phyloP scores from a whole-genome alignment of 2,797 vertebrate species.

The Helarctos malayanus region DNA sequence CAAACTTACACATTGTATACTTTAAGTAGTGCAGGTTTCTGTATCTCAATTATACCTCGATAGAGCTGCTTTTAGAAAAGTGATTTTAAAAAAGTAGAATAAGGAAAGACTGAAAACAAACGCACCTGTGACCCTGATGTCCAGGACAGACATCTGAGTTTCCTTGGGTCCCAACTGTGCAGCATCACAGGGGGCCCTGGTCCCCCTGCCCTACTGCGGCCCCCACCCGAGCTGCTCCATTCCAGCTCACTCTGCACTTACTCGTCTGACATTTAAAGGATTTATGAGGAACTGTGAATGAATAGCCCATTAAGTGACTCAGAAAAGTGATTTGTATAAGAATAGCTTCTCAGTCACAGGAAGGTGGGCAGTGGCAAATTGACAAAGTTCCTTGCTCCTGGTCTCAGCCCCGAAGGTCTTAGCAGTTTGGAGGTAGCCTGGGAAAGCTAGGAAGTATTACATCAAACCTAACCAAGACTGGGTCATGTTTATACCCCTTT shows the following conservation, averaged over 20 bases:
- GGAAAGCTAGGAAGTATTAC: background rate
- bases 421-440: background rate
- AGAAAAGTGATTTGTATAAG: slow-evolving; percentile 70
- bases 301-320: slow-evolving; percentile 55
- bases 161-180: background rate
- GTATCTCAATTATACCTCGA: background rate
- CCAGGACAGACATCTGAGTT: background rate
- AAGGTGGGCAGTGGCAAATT: background rate
- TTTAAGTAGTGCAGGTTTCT: background rate
- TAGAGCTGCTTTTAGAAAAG: background rate
- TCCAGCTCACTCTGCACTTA: background rate
- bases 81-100: background rate
- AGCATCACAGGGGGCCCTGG: background rate
- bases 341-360: slow-evolving; percentile 47
- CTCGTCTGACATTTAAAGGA: slow-evolving; percentile 51
- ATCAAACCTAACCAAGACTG: background rate
- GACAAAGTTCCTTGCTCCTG: slow-evolving; percentile 3
- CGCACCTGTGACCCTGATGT: background rate
- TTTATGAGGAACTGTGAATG: slow-evolving; percentile 56
- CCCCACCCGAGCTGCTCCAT: background rate
- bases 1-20: background rate
- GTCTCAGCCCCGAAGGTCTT: background rate
- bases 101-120: background rate
- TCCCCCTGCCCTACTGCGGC: background rate
- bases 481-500: background rate